These are phyloP conservation scores for Microcebus jonahi DNA, from an alignment of 2,113 vertebrate genomes.

Conservation along the genomic window DNA sequence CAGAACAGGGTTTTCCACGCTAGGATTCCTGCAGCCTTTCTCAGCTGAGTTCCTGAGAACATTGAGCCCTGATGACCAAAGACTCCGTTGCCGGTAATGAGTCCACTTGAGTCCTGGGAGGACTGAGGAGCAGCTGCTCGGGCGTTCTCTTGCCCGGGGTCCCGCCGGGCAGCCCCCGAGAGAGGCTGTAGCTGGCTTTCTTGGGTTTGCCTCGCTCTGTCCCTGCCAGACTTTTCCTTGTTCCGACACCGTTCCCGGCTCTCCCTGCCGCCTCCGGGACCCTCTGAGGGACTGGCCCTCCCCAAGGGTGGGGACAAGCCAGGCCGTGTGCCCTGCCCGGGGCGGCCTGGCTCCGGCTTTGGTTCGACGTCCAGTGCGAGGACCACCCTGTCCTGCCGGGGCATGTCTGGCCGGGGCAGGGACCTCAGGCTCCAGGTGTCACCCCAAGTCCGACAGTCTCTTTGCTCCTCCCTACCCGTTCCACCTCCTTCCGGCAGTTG, in stretches of 20 bases:
- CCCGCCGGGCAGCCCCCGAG: not conserved
- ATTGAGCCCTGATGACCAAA: not conserved
- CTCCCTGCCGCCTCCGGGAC: not conserved
- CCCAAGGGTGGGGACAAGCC: not conserved
- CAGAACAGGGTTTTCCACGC: not conserved
- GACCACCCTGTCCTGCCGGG: not conserved
- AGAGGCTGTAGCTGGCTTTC: not conserved
- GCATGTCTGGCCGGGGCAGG: not conserved
- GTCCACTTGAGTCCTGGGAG: not conserved
- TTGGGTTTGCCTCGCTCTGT: not conserved
- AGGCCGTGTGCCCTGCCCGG: not conserved
- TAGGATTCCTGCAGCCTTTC: not conserved
- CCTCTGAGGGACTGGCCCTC: not conserved
- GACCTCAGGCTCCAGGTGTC: not conserved
- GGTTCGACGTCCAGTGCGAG: not conserved
- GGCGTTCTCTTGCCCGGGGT: not conserved
- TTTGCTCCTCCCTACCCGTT: not conserved
- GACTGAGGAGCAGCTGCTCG: not conserved
- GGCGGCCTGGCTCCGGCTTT: not conserved
- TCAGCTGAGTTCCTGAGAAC: not conserved
- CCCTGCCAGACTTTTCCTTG: not conserved
- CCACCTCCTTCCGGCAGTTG: not conserved
- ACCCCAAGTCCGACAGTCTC: not conserved
- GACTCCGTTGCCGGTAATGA: not conserved
- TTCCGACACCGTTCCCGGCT: not conserved